Conservation (phyloP, 2,113 vertebrate genomes). For the Sceloporus tristichus region DNA sequence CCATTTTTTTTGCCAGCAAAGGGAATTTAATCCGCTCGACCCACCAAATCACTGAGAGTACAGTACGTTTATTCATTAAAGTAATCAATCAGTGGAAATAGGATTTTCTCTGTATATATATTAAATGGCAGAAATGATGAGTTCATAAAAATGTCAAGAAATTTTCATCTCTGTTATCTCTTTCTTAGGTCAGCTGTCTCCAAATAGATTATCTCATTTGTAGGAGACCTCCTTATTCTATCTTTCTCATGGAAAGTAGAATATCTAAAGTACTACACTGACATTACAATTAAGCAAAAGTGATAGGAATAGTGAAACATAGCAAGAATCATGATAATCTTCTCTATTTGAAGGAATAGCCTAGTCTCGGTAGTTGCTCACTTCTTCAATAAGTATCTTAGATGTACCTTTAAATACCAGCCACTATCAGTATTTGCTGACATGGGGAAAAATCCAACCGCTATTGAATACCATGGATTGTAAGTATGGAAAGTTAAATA, state of each 20-base stretch:
- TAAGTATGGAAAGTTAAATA: conserved; percentile 37
- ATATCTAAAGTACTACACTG: conserved; percentile 57
- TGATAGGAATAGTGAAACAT: conserved; percentile 67
- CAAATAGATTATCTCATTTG: conserved; percentile 63
- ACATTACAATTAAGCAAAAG: conserved; percentile 64
- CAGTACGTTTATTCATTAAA: conserved; percentile 80
- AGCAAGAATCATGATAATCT: conserved; percentile 66
- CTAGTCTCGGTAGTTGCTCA: conserved; percentile 58
- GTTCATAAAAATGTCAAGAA: conserved; percentile 76
- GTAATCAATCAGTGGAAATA: conserved; percentile 75
- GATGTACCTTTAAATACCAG: conserved; percentile 29
- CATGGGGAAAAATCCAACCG: conserved; percentile 45
- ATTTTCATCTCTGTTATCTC: conserved; percentile 76
- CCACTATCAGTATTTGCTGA: conserved; percentile 50
- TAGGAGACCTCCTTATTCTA: conserved; percentile 55
- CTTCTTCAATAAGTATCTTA: conserved; percentile 44
- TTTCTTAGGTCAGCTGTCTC: conserved; percentile 70
- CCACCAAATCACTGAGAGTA: conserved; percentile 63
- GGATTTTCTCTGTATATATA: conserved; percentile 74
- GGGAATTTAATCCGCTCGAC: conserved; percentile 74
- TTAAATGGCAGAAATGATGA: conserved; percentile 77
- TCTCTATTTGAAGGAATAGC: conserved; percentile 63
- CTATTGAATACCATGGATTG: conserved; percentile 33
- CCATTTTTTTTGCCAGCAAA: conserved; percentile 70
- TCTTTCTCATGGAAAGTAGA: conserved; percentile 64